These are phyloP conservation scores for Calephelis nemesis DNA, from an alignment of 1,140 invertebrate species.

Conservation along the genomic window DNA sequence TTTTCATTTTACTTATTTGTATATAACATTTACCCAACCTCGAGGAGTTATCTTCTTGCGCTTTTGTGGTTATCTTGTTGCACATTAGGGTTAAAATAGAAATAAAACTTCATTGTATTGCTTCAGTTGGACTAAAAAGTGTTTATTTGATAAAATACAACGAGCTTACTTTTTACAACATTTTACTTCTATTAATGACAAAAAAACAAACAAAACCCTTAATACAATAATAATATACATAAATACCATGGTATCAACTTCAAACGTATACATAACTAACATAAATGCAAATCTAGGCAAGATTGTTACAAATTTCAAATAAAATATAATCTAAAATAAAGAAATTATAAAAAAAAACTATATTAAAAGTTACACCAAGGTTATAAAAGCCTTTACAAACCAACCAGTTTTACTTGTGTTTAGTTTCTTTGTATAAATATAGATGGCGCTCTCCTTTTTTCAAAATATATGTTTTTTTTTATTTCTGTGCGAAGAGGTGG, in stretches of 20 bases:
- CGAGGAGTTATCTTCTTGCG: no score
- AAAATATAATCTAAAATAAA: slow-evolving; percentile 69
- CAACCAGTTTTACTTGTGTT: background rate
- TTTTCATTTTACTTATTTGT: no score
- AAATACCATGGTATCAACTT: slow-evolving; percentile 78
- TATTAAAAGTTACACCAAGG: slow-evolving; percentile 65
- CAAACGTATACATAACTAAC: slow-evolving; percentile 74
- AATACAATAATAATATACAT: slow-evolving; percentile 78
- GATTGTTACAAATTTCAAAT: slow-evolving; percentile 64
- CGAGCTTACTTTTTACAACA: slow-evolving; percentile 79
- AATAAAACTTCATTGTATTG: slow-evolving; percentile 72
- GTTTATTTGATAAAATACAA: slow-evolving; percentile 80
- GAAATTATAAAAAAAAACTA: slow-evolving; percentile 55
- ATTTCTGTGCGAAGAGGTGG: no score
- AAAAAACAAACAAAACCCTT: slow-evolving; percentile 78
- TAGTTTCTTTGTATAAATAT: background rate
- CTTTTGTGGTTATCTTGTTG: no score
- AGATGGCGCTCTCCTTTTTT: background rate
- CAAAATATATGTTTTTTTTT: no score
- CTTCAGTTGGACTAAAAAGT: slow-evolving; percentile 79
- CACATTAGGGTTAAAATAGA: slow-evolving; percentile 17
- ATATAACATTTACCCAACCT: no score
- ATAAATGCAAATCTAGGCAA: slow-evolving; percentile 78
- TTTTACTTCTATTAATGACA: slow-evolving; percentile 78
- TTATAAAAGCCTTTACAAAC: background rate